Percentiles rank a stretch among this genome's conserved stretches.
Conservation (phyloP, 2,797 vertebrate species). For the Gadopsis bispinosus region DNA sequence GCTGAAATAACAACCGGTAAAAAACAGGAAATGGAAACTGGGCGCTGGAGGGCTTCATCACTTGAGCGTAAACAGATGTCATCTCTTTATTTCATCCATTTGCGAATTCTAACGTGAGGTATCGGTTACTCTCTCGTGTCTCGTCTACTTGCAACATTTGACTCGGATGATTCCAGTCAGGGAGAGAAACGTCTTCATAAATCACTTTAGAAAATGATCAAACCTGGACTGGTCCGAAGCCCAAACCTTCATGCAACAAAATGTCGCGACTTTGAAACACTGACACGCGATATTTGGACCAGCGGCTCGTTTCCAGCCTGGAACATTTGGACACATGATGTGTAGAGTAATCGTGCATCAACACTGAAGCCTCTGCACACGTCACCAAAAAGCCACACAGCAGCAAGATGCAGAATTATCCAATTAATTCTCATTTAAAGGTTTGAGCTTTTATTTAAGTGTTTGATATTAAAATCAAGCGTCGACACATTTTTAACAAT, state of each 20-base stretch:
- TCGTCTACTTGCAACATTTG: not conserved
- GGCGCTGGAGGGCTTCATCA: not conserved
- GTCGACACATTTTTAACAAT: not conserved
- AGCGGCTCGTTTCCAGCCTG: not conserved
- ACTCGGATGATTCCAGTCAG: not conserved
- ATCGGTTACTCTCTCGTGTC: not conserved
- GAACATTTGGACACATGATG: not conserved
- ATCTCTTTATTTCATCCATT: not conserved
- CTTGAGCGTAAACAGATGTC: not conserved
- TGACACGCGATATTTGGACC: not conserved
- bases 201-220: not conserved
- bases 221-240: not conserved
- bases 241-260: not conserved
- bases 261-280: not conserved
- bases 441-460: no score
- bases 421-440: not conserved
- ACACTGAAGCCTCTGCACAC: not conserved
- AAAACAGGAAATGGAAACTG: conserved; percentile 26
- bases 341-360: not conserved
- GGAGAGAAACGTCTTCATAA: no score
- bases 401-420: not conserved
- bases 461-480: not conserved
- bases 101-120: not conserved
- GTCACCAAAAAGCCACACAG: not conserved
- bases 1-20: conserved; percentile 10